Conservation (phyloP, 2,888 invertebrate species). For the Arrhopalites spinosus region DNA sequence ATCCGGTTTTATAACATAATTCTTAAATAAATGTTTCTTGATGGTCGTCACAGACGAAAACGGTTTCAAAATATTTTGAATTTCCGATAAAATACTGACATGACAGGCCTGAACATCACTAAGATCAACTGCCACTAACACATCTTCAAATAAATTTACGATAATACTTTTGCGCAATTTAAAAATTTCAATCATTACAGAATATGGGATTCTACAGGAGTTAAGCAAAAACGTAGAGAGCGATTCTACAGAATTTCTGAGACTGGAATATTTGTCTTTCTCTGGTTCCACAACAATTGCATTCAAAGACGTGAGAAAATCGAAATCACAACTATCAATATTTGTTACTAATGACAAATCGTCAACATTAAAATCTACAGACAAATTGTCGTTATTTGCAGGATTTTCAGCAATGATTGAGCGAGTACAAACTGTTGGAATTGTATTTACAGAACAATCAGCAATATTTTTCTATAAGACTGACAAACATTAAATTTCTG, state of each 20-base stretch:
- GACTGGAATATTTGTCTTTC: not conserved
- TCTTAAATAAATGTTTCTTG: not conserved
- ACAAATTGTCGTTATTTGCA: not conserved
- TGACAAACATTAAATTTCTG: too few species aligned
- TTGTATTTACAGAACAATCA: too few species aligned
- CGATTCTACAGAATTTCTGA: not conserved
- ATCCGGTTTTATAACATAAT: not conserved
- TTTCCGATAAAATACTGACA: not conserved
- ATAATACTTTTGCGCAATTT: not conserved
- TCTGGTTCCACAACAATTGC: too few species aligned
- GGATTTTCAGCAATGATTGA: too few species aligned
- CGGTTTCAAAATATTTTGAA: not conserved
- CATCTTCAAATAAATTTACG: not conserved
- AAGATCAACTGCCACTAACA: not conserved
- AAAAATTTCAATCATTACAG: not conserved
- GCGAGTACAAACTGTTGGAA: too few species aligned
- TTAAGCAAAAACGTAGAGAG: not conserved
- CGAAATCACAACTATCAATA: not conserved
- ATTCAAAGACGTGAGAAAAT: too few species aligned
- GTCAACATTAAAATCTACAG: not conserved
- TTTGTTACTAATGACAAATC: not conserved
- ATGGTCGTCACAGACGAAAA: not conserved
- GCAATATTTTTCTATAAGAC: too few species aligned
- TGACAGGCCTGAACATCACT: not conserved
- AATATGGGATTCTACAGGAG: not conserved